A percentile compares a stretch with the other conserved stretches of the same genome.
Conservation (phyloP, 2,113 vertebrate species). For the Andinoacara biseriatus region DNA sequence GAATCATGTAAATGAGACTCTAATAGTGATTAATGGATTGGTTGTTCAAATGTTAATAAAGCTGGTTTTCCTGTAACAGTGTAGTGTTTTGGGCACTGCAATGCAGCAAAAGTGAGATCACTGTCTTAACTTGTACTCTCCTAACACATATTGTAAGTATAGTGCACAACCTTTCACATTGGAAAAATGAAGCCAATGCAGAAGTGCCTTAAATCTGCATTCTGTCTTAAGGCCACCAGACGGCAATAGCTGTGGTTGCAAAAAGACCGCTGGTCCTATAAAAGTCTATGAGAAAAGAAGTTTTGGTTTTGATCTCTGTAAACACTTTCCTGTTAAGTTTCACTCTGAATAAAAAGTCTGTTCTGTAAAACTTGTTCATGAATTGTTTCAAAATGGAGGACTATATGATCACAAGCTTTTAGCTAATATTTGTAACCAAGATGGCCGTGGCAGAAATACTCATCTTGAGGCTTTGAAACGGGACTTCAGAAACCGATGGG, state of each 20-base stretch:
- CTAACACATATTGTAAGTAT: background rate
- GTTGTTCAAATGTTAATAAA: background rate
- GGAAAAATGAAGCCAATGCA: background rate
- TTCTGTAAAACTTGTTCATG: background rate
- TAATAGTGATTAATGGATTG: background rate
- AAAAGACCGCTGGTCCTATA: background rate
- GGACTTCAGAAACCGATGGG: background rate
- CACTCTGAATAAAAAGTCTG: background rate
- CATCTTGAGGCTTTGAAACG: background rate
- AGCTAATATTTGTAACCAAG: rapidly evolving
- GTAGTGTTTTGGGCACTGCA: no score
- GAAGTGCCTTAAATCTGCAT: background rate
- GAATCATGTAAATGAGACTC: background rate
- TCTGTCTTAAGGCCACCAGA: background rate
- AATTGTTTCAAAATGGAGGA: rapidly evolving
- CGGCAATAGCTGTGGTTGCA: background rate
- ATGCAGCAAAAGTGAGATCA: no score
- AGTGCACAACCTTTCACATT: background rate
- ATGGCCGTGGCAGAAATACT: background rate
- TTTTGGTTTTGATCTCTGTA: background rate
- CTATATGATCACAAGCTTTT: background rate
- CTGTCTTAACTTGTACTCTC: no score
- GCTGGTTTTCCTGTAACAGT: no score
- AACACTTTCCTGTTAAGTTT: background rate
- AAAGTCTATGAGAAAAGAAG: background rate